phyloP scores from a whole-genome alignment of 1,140 invertebrate species.

The Kradibia gibbosae region DNA sequence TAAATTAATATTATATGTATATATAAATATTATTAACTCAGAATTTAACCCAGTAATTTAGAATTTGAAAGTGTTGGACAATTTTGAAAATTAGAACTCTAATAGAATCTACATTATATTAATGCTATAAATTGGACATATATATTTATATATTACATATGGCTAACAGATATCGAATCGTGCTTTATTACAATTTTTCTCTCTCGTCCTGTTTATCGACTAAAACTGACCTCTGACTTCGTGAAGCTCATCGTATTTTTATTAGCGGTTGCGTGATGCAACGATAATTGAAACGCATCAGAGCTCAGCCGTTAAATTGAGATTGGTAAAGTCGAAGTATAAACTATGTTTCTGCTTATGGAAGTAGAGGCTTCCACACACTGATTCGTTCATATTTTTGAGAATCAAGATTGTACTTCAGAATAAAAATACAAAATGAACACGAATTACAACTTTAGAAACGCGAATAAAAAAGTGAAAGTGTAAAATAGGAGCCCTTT shows the following conservation, averaged over 20 bases:
- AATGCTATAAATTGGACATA: background rate
- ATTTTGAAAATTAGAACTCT: background rate
- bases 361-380: no score
- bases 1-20: background rate
- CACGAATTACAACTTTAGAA: no score
- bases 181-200: background rate
- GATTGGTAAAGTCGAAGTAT: background rate
- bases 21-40: no score
- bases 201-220: background rate
- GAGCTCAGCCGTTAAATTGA: background rate
- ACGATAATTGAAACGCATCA: background rate
- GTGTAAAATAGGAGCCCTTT: no score
- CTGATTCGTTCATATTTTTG: no score
- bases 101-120: background rate
- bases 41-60: background rate
- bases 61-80: background rate
- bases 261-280: background rate
- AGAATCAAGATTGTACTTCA: no score
- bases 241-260: background rate
- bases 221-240: background rate
- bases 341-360: no score
- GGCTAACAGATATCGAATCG: background rate
- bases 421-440: no score
- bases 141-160: background rate
- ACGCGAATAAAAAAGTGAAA: no score